Base-by-base conservation (phyloP, 2,113 vertebrate species). In the Gallinago media region DNA sequence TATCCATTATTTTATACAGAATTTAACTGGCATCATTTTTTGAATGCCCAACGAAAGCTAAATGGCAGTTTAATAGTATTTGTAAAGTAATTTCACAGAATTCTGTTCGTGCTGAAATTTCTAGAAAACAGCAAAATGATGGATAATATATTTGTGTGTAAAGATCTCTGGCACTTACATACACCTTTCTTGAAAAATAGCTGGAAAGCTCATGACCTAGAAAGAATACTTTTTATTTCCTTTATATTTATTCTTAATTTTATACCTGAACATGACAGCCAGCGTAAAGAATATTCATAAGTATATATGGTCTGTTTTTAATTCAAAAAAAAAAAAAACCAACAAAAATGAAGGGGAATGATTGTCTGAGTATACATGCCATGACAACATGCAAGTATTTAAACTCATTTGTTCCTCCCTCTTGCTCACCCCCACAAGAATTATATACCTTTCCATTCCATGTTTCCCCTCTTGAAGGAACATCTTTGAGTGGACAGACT, bases 311-410 rank as follows among this genome's bases (percentile, higher is more conserved):
- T 20, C 40, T 42, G 15, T 59, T 49, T 34, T 52, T 9, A 52
- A 9, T 52, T 52, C 50, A 52, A 52, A 27, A 14, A 50, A 26
- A 50, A 52, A 14, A 52, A 14, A 42, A 42, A 38, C 38, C 9
- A 50, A 36, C 36, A 38, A 38, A 38, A 38, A 9, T 11, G 8
- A 4, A 49, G 9, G 36, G 31, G 11, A 54, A 16, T 47, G 22
- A 72, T 63, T 86, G 1, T 40, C 20, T 42, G 23, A 27, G 6
- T 18, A 20, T 9, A 1, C 42, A 46, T 1, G 0, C 10, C 55
- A 20, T 40, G 12, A 49, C 18, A 86, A 42, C 1, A 0, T 8
- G 7, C 5, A 29, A 78, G 4, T 65, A 66, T 70, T 46, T 70
- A 87, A 87, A 70, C 9, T 81, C 17, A 29, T 12, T 32, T 76